These are phyloP conservation scores for Cirrhinus mrigala DNA, from an alignment of 2,797 vertebrate species.

Conservation along the genomic window DNA sequence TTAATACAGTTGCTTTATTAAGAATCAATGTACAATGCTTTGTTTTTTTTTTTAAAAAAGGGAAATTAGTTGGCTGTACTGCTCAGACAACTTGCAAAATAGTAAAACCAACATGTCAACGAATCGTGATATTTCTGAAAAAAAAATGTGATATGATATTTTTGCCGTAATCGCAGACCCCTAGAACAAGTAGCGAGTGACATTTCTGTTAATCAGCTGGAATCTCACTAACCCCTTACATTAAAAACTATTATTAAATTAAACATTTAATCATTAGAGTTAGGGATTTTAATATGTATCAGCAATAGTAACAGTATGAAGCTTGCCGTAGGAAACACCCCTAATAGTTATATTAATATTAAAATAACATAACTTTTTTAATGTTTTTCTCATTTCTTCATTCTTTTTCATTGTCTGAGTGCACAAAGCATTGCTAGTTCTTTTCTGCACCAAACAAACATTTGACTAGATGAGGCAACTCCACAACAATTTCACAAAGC, in stretches of 20 bases:
- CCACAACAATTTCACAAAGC: slow-evolving; percentile 19
- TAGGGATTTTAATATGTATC: background rate
- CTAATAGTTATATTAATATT: background rate
- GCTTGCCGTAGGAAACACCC: background rate
- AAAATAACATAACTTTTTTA: background rate
- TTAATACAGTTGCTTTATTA: no score
- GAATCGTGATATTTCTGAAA: no score
- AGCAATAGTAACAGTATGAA: background rate
- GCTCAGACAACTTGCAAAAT: no score
- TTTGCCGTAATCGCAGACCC: no score
- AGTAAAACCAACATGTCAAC: no score
- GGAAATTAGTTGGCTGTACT: no score
- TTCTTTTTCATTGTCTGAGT: background rate
- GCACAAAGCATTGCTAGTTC: background rate
- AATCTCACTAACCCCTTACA: background rate
- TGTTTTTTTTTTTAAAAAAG: no score
- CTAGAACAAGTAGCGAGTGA: no score
- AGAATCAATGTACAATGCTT: no score
- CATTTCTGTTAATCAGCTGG: background rate
- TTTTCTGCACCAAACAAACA: slow-evolving; percentile 12
- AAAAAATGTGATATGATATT: no score
- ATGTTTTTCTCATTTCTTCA: background rate
- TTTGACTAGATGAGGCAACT: background rate
- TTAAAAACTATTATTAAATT: no score
- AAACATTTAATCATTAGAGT: background rate